Evolutionary conservation across 92 coral and sea anemone species (phyloP).

Genomic region (Desmophyllum pertusum): DNA sequence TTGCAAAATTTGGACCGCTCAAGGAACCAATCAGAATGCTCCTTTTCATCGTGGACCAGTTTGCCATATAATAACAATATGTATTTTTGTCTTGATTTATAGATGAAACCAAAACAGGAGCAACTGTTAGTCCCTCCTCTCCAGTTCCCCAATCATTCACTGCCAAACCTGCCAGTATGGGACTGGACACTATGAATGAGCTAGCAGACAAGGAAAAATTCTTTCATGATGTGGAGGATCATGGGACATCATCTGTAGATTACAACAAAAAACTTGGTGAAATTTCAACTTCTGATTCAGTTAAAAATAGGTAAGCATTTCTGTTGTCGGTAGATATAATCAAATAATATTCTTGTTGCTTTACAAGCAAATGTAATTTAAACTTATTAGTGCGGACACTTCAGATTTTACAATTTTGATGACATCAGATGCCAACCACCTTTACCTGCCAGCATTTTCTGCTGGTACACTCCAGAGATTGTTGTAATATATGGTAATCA

Average conservation of each 20-base stretch:
- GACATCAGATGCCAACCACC: too few relatives aligned
- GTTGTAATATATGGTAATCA: too few relatives aligned
- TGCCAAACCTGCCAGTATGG: conserved; percentile 53
- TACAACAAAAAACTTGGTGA: conserved; percentile 76
- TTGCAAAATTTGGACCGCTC: too few relatives aligned
- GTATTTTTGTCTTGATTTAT: not conserved
- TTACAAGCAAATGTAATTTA: too few relatives aligned
- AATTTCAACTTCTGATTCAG: conserved; percentile 65
- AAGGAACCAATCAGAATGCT: too few relatives aligned
- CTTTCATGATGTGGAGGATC: conserved; percentile 67
- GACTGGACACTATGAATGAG: conserved; percentile 87
- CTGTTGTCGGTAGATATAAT: not conserved
- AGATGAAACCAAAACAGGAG: conserved; percentile 53
- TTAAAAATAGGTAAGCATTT: conserved; percentile 14
- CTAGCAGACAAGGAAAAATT: conserved; percentile 77
- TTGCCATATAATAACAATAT: too few relatives aligned
- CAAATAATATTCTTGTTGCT: too few relatives aligned
- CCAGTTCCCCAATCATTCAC: conserved; percentile 43
- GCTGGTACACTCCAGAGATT: too few relatives aligned
- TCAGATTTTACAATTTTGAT: too few relatives aligned
- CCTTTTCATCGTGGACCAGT: too few relatives aligned
- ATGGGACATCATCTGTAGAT: conserved; percentile 66
- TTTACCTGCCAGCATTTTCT: not conserved
- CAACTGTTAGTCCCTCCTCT: conserved; percentile 56
- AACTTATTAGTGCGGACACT: too few relatives aligned